Evolutionary conservation across 2,113 vertebrate species (phyloP), one percentile per base, ranked within the genome.

Genomic region (Penelope pileata): DNA sequence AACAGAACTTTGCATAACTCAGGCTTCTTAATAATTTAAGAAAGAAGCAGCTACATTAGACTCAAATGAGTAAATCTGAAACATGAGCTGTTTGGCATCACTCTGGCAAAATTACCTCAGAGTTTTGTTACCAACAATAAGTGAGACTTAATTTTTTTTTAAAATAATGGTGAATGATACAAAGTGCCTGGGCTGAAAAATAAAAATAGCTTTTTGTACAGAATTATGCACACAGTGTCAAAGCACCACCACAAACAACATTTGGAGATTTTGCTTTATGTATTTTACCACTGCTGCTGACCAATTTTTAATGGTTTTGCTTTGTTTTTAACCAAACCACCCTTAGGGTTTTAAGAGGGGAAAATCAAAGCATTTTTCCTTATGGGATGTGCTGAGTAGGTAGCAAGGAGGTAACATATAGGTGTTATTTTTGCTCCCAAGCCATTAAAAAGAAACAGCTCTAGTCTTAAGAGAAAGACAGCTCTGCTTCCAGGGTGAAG

Each of bases 351-450:
- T 82, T 51, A 5, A 56, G 15, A 83, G 67, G 16, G 15, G 9
- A 10, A 17, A 70, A 7, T 45, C 17, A 86, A 56, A 7, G 30
- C 19, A 5, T 58, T 70, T 29, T 81, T 29, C 22, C 32, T 63
- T 10, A 7, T 27, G 12, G 19, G 24, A 15, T 40, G 23, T 16
- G 12, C 34, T 45, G 22, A 83, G 18, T 7, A 12, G 16, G 21
- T 23, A 66, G 53, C 12, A n/a, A 69, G 0, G 0, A 66, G 15
- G 21, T 68, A 48, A 12, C 6, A 15, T 3, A 1, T 3, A 36
- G 45, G 30, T 18, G 7, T 7, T 43, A 11, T 26, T 58, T 77
- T 45, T 23, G 3, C 22, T 76, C 24, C 60, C 16, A 45, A 58
- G 24, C 14, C 23, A 60, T 56, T 48, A 82, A 69, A 81, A 47